Evolutionary conservation across 2,797 vertebrate genomes (phyloP), one percentile per base, ranked within the genome.

Genomic region (Spheniscus humboldti): DNA sequence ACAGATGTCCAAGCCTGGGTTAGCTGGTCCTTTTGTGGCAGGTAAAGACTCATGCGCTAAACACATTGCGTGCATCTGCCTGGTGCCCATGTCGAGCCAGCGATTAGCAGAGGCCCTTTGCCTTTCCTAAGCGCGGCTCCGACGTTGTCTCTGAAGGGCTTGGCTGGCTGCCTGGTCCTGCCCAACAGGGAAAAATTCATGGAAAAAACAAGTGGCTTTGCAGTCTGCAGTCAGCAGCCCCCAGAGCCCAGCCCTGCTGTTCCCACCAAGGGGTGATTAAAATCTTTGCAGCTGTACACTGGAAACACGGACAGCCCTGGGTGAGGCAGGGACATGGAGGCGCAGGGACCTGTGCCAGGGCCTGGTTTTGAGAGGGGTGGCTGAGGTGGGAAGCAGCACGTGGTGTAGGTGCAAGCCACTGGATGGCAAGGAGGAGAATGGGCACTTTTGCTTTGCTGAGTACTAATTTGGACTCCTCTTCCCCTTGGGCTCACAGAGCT

Each of bases 151-250:
- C 35, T 1, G 2, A 64, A 78, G 13, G 39, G 11, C 57, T 74
- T 76, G 37, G 19, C n/a, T 80, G 35, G 18, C 47, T 77, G 13
- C 52, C 73, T 66, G 15, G 16, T 73, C 25, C 52, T 89, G 25
- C 13, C 62, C 28, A 24, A 77, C 18, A 57, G 33, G 47, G 15
- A 55, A 91, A 86, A 68, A 13, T 5, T 39, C 5, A 5, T 20
- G 30, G 56, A 35, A 71, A 86, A 92, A 69, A 19, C 0, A 1
- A 14, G 7, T 1, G 1, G 31, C 3, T 52, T 81, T 86, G 19
- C 8, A 2, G 3, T 59, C 13, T 67, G 60, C 35, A 48, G 57
- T 24, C 1, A 4, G 11, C 37, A 53, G 1, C 5, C 11, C 6
- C 12, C 8, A 43, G n/a, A 48, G 3, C 13, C 69, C 63, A 76